Conservation (phyloP, 2,888 invertebrate genomes). For the Luperina testacea region DNA sequence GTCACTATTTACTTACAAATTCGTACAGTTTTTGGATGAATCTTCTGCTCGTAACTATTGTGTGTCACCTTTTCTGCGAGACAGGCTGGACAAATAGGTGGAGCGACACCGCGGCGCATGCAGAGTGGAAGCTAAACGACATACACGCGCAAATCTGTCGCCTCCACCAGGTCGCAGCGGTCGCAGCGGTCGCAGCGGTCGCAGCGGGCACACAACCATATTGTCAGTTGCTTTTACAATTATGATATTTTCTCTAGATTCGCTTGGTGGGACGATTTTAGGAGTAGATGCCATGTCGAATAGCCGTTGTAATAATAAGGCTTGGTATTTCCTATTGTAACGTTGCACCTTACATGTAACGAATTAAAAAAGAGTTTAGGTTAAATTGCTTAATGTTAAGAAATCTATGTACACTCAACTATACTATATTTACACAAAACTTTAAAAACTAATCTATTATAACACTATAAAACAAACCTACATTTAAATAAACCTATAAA, state of each 20-base stretch:
- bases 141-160: slow-evolving; percentile 11
- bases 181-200: too few species aligned
- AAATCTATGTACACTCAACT: too few species aligned
- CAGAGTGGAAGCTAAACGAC: slow-evolving; percentile 33
- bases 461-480: too few species aligned
- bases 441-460: too few species aligned
- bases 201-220: too few species aligned
- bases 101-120: slow-evolving; percentile 37
- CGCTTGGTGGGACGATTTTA: neutral
- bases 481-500: too few species aligned
- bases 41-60: slow-evolving; percentile 11
- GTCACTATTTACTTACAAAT: neutral
- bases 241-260: neutral
- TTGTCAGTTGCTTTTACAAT: neutral
- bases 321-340: neutral
- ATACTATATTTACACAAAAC: too few species aligned
- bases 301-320: neutral
- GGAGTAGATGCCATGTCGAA: neutral
- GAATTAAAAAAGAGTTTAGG: too few species aligned
- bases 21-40: neutral
- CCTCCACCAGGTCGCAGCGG: neutral
- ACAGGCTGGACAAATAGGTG: slow-evolving; percentile 47
- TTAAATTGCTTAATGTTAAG: too few species aligned
- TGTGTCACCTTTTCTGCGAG: neutral
- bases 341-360: too few species aligned